Evolutionary conservation across 2,888 invertebrate genomes (phyloP), one percentile per base, ranked within the genome.

Genomic region (Lissocephala sabroskyi): DNA sequence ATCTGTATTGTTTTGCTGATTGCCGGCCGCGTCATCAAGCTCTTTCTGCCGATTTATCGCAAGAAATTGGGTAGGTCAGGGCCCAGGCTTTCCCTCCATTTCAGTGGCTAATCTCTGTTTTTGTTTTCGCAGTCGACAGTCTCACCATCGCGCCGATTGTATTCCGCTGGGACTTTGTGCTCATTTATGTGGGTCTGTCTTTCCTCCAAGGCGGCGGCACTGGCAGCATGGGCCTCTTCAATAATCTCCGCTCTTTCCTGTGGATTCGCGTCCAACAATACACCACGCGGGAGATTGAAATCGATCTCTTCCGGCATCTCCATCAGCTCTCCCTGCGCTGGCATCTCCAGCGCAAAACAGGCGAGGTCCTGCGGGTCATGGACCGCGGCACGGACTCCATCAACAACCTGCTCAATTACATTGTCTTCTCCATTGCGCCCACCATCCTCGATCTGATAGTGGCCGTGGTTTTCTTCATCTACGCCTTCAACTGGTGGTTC

Each of bases 221-320:
- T 1, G 96, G 95, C 1, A 90, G 92, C 1, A 96, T 95, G 92
- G 98, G 98, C 1, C 86, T 98, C 42, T 86, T 98, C 40, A 97
- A 97, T 84, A 98, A 97, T 84, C 76, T 96, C 9, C 88, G 98
- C 33, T 91, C 93, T 0, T 95, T 96, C 80, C 85, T 98, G 1
- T 99, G 98, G 98, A 97, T 98, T 68, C 89, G 90, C 71, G 93
- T 98, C 37, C 96, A 97, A 73, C 98, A 99, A 83, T 98, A 94
- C 81, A 97, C 97, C 1, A 96, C 96, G 5, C 67, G 96, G 56
- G 95, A 97, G 85, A 89, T 97, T 46, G 94, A 97, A 87, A 88
- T 96, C 52, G 91, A 92, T 79, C 86, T 96, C 26, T 96, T 94
- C 83, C 87, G 90, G 37, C 97, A 98, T 84, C 87, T 98, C 11